phyloP scores from a whole-genome alignment of 2,113 vertebrate species.

The Potamarius usumacintae region DNA sequence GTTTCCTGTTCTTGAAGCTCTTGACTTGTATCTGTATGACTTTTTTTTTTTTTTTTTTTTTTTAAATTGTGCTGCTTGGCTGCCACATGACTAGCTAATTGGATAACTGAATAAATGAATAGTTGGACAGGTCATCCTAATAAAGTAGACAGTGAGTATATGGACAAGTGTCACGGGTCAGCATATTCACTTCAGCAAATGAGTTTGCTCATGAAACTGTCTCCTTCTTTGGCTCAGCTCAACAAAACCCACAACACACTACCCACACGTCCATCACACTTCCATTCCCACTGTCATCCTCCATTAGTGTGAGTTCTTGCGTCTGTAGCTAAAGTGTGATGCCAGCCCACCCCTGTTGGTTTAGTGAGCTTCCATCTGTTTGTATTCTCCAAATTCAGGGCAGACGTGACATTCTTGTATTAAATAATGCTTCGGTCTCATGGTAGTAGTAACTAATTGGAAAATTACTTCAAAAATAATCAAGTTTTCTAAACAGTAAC shows the following conservation, averaged over 20 bases:
- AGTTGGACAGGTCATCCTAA: background rate
- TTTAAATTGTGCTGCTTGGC: background rate
- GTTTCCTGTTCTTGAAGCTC: background rate
- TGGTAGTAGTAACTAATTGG: background rate
- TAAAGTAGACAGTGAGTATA: background rate
- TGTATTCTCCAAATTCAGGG: background rate
- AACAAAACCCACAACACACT: constrained; percentile 10
- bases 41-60: background rate
- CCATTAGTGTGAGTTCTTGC: background rate
- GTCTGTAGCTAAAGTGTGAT: background rate
- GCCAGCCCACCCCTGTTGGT: background rate
- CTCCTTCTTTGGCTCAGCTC: background rate
- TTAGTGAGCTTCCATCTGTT: background rate
- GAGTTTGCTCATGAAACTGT: no score
- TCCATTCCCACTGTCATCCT: background rate
- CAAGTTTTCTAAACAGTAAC: background rate
- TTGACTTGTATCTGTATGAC: background rate
- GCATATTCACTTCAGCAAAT: background rate
- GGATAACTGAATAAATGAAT: background rate
- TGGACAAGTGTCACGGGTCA: background rate
- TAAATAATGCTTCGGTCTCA: background rate
- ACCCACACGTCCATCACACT: background rate
- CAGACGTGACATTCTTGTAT: background rate
- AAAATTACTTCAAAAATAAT: background rate
- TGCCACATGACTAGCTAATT: background rate